Evolutionary conservation across 2,888 invertebrate genomes (phyloP).

Genomic region (Apomyelois bistriatella): DNA sequence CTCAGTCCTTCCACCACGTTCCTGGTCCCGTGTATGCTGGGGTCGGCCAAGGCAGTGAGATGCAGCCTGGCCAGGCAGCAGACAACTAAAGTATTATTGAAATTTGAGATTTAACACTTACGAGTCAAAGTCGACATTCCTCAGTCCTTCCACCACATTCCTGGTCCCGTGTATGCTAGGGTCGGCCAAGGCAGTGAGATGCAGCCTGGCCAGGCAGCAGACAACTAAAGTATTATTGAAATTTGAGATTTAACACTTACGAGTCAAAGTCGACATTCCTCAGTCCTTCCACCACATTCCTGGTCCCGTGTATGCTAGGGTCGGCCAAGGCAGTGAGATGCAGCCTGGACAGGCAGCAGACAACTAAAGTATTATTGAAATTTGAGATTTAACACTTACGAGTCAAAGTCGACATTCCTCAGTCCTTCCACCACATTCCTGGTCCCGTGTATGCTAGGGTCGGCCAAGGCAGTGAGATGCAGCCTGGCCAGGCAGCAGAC

Average conservation of each 20-base stretch:
- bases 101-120: slow-evolving; percentile 33
- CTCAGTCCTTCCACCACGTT: slow-evolving; percentile 86
- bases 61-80: slow-evolving; percentile 88
- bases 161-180: slow-evolving; percentile 90
- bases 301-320: slow-evolving; percentile 89
- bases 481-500: slow-evolving; percentile 90
- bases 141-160: slow-evolving; percentile 85
- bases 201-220: slow-evolving; percentile 87
- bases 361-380: slow-evolving; percentile 82
- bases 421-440: slow-evolving; percentile 86
- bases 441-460: slow-evolving; percentile 91
- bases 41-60: slow-evolving; percentile 90
- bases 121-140: slow-evolving; percentile 91
- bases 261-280: slow-evolving; percentile 90
- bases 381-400: slow-evolving; percentile 53
- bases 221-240: too few relatives aligned
- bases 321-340: slow-evolving; percentile 89
- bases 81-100: slow-evolving; percentile 83
- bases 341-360: slow-evolving; percentile 89
- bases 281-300: slow-evolving; percentile 86
- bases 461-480: slow-evolving; percentile 87
- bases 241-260: slow-evolving; percentile 41
- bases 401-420: slow-evolving; percentile 90
- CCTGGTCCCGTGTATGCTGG: slow-evolving; percentile 89
- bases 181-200: slow-evolving; percentile 89